A percentile compares a stretch with the other conserved stretches of the same genome.
Evolutionary conservation across 2,888 invertebrate genomes (phyloP).

Genomic region (Ernsta delagoae): DNA sequence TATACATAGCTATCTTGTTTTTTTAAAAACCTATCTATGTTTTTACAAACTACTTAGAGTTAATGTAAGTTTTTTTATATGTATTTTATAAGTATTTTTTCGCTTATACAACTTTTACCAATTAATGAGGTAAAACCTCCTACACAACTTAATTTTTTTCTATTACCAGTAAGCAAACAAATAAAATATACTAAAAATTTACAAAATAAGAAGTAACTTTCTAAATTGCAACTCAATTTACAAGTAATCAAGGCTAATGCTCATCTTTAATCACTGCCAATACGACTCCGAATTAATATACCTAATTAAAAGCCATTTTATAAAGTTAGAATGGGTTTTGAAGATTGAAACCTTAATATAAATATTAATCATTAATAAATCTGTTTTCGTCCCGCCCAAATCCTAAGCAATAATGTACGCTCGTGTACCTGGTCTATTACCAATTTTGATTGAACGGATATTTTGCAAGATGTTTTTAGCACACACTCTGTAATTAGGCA

Average conservation of each 20-base stretch:
- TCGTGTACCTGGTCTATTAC: constrained; percentile 7
- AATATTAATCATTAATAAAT: constrained; percentile 2
- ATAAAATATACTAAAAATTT: neutral
- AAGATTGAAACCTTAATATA: constrained; percentile 15
- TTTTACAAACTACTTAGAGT: no score
- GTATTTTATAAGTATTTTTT: no score
- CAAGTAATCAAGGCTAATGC: constrained; percentile 4
- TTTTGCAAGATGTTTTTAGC: constrained; percentile 28
- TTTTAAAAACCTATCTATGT: no score
- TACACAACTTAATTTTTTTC: neutral
- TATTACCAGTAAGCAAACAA: no score
- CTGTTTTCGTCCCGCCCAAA: neutral
- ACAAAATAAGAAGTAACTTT: neutral
- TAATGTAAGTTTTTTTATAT: no score
- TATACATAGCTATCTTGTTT: no score
- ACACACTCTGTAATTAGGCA: constrained; percentile 34
- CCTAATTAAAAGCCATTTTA: constrained; percentile 8
- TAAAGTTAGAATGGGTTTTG: constrained; percentile 3
- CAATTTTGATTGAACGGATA: constrained; percentile 34
- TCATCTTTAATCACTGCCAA: neutral
- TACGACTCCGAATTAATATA: neutral
- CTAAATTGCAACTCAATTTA: neutral
- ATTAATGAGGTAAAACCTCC: no score
- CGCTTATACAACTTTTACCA: no score
- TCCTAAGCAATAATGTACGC: no score